A percentile compares a stretch with the other conserved stretches of the same genome.
Evolutionary conservation across 2,888 invertebrate genomes (phyloP).

Genomic region (Lepetodrilus schrolli): DNA sequence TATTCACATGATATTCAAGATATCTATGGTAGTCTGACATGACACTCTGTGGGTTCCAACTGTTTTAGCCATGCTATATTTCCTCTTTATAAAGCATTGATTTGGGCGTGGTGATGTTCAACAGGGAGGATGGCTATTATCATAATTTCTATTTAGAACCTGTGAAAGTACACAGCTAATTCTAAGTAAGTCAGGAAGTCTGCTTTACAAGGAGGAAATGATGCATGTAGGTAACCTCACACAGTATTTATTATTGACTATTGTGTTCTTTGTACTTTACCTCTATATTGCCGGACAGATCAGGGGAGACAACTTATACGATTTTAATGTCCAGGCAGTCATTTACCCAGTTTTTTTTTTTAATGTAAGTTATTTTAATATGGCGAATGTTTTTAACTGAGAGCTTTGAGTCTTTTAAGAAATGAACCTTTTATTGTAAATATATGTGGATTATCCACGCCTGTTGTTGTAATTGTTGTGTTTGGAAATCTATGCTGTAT

Average conservation of each 20-base stretch:
- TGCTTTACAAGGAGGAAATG: no score
- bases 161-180: no score
- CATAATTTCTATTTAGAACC: no score
- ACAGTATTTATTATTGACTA: conserved; percentile 7
- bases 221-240: background rate
- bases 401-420: conserved; percentile 22
- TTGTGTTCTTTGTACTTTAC: conserved; percentile 7
- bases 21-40: no score
- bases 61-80: no score
- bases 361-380: conserved; percentile 24
- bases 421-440: conserved; percentile 23
- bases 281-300: conserved; percentile 8
- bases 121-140: no score
- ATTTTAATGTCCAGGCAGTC: background rate
- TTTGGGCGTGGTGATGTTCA: no score
- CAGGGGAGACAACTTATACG: background rate
- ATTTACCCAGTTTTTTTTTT: conserved; percentile 25
- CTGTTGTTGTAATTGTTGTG: conserved; percentile 23
- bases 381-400: conserved; percentile 22
- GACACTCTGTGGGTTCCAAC: no score
- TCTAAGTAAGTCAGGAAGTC: no score
- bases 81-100: no score
- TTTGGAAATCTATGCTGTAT: conserved; percentile 18
- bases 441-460: conserved; percentile 20
- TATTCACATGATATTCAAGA: no score